Percentiles rank a stretch among this genome's conserved stretches.
These are phyloP conservation scores for Goniozus legneri DNA, from an alignment of 1,140 invertebrate species.

Conservation along the genomic window DNA sequence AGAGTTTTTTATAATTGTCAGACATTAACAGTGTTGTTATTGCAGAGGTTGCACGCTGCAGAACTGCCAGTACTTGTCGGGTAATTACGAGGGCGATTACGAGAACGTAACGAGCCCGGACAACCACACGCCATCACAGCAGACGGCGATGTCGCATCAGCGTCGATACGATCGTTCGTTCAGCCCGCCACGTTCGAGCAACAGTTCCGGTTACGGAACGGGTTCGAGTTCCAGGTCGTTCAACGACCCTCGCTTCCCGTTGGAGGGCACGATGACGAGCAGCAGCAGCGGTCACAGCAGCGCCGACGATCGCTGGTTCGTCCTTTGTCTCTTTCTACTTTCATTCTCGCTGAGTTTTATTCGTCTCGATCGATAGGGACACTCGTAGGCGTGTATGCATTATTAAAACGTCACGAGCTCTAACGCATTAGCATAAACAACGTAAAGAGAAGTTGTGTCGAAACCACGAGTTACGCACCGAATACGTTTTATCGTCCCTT, in stretches of 20 bases:
- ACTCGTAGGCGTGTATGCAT: not conserved
- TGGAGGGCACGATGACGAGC: slow-evolving; percentile 61
- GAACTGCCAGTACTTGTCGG: slow-evolving; percentile 66
- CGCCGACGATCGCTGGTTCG: slow-evolving; percentile 63
- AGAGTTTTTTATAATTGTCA: too few relatives aligned
- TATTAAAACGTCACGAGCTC: not conserved
- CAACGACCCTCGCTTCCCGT: slow-evolving; percentile 57
- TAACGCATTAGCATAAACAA: slow-evolving; percentile 3
- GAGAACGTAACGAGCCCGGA: slow-evolving; percentile 62
- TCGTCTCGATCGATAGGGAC: too few relatives aligned
- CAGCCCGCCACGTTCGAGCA: slow-evolving; percentile 77
- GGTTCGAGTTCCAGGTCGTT: slow-evolving; percentile 72
- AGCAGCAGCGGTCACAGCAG: slow-evolving; percentile 65
- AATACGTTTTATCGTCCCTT: too few relatives aligned
- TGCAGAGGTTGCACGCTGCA: slow-evolving; percentile 65
- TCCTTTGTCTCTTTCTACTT: slow-evolving; percentile 1
- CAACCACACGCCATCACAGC: slow-evolving; percentile 56
- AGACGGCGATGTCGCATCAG: slow-evolving; percentile 55
- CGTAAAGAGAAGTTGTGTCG: slow-evolving; percentile 3
- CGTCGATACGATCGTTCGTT: slow-evolving; percentile 70
- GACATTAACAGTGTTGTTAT: too few relatives aligned
- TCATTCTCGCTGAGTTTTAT: too few relatives aligned
- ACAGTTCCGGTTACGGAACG: slow-evolving; percentile 81
- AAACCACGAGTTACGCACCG: too few relatives aligned
- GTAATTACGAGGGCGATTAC: slow-evolving; percentile 68